phyloP scores from a whole-genome alignment of 37 sponge, comb jelly and placozoan species.

The Eunapius fragilis region DNA sequence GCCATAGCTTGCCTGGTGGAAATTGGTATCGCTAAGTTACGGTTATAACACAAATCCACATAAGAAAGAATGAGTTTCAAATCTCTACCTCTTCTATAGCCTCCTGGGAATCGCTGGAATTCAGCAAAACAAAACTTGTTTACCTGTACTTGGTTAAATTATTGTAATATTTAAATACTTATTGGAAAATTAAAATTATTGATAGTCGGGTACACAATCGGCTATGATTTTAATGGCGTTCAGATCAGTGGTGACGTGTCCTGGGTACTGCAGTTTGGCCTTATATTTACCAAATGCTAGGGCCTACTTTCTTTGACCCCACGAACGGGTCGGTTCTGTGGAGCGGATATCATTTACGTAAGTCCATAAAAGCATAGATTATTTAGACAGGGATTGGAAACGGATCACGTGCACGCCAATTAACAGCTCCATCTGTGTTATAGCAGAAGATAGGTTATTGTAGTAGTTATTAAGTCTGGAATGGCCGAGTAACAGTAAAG shows the following conservation, averaged over 20 bases:
- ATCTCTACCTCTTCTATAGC: not conserved
- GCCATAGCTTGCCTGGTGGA: not conserved
- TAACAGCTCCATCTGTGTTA: no score
- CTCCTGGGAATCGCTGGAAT: not conserved
- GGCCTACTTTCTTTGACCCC: not conserved
- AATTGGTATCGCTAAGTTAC: not conserved
- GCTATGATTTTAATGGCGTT: no score
- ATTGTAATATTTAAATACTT: not conserved
- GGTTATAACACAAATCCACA: not conserved
- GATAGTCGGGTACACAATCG: not conserved
- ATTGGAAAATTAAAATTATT: not conserved
- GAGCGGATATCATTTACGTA: not conserved
- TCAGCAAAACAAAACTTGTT: not conserved
- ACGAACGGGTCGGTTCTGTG: not conserved
- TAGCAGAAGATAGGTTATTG: no score
- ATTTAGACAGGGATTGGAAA: no score
- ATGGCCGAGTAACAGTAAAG: no score
- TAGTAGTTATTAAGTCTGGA: no score
- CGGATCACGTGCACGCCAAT: no score
- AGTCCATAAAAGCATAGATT: no score
- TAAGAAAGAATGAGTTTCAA: not conserved
- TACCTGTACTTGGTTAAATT: not conserved
- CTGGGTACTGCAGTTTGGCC: not conserved
- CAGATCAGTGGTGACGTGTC: not conserved
- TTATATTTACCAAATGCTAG: not conserved